These are phyloP conservation scores for Drosophila miranda DNA, from an alignment of 1,140 invertebrate genomes.

Conservation along the genomic window DNA sequence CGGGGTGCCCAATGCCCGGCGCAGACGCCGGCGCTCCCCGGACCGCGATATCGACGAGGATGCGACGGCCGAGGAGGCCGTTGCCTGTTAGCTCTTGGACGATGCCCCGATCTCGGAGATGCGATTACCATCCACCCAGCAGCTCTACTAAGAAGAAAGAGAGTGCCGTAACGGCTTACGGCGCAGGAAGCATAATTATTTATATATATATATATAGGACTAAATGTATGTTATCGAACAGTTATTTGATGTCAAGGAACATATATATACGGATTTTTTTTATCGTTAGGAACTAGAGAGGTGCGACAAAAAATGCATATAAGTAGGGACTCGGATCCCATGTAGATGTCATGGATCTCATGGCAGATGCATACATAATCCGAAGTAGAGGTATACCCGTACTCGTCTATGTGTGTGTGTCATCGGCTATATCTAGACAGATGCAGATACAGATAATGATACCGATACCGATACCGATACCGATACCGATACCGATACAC, in stretches of 20 bases:
- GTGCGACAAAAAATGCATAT: background rate
- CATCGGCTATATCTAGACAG: constrained; percentile 16
- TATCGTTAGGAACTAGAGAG: constrained; percentile 46
- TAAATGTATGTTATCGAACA: constrained; percentile 43
- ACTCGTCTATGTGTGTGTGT: constrained; percentile 44
- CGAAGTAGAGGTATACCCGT: constrained; percentile 39
- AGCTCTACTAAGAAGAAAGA: constrained; percentile 3
- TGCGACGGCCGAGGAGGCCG: constrained; percentile 17
- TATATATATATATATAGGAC: constrained; percentile 49
- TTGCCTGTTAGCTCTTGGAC: constrained; percentile 59
- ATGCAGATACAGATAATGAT: constrained; percentile 23
- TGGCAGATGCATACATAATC: constrained; percentile 18
- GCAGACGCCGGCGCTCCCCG: constrained; percentile 56
- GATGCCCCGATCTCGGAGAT: constrained; percentile 7
- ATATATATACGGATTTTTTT: constrained; percentile 42
- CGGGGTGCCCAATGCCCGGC: constrained; percentile 60
- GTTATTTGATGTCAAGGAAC: constrained; percentile 49
- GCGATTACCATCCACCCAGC: background rate
- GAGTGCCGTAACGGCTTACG: too few relatives aligned
- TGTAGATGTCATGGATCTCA: background rate
- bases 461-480: constrained; percentile 2
- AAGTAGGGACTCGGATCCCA: too few relatives aligned
- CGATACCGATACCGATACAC: constrained; percentile 25
- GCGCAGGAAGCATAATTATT: constrained; percentile 37
- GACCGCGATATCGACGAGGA: constrained; percentile 24